Conservation (phyloP, 37 sponge, comb jelly and placozoan genomes). For the Chondrosia reniformis region DNA sequence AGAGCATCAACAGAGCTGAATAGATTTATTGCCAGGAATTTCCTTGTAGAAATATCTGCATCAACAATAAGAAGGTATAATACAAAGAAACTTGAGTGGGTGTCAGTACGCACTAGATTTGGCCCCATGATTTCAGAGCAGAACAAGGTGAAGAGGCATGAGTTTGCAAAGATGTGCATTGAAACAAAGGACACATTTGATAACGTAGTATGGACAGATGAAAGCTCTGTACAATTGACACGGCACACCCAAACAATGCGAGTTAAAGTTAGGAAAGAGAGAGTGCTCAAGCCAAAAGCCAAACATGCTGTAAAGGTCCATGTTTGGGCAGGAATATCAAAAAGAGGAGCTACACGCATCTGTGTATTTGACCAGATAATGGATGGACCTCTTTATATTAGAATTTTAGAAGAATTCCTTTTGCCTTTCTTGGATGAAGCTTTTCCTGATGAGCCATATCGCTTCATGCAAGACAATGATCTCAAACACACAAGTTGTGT, state of each 20-base stretch:
- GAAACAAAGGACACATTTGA: neutral
- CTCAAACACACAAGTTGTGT: constrained; percentile 18
- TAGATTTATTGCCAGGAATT: neutral
- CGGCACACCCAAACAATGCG: neutral
- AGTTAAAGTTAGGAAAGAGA: neutral
- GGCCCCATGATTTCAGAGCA: too few species aligned
- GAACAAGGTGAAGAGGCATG: neutral
- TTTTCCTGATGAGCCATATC: neutral
- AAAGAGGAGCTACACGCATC: neutral
- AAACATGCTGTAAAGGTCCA: neutral
- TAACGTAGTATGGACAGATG: neutral
- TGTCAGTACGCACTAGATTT: neutral
- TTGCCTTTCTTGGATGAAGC: neutral
- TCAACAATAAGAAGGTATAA: neutral
- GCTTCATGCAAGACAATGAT: constrained; percentile 35
- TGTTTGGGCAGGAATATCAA: too few species aligned
- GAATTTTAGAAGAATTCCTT: neutral
- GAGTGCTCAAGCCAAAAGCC: neutral
- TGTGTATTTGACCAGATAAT: neutral
- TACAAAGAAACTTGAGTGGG: neutral
- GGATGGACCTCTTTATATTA: neutral
- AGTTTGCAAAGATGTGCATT: neutral
- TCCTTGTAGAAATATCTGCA: neutral
- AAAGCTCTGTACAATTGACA: neutral
- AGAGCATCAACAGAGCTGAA: neutral